Base-by-base conservation (phyloP, 2,888 invertebrate species). In the Diadromus collaris region DNA sequence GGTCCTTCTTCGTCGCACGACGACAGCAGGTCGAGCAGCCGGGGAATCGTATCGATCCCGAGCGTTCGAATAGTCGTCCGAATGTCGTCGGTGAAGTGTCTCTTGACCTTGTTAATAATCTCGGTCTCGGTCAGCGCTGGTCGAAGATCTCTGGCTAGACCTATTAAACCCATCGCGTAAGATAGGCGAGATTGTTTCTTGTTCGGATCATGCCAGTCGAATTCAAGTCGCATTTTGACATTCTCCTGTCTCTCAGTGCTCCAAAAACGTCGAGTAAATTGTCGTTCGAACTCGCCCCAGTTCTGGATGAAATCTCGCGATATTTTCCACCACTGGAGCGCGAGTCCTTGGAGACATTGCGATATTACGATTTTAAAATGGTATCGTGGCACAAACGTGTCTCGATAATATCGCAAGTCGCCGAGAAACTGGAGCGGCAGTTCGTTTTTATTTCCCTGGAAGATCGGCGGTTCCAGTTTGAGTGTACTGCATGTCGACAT, bases 291-390 rank as follows among this genome's bases (percentile, higher is more conserved):
- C 4, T 51, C 27, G 5, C 41, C 41, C 71, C 71, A 72, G 16
- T 72, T 16, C 3, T 10, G 13, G 1, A 63, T 72, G 1, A 1
- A 2, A 1, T 63, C 54, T 0, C 51, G 63, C 1, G 51, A 10
- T 0, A 72, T 63, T 4, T 54, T 63, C 71, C 71, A 72, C 71
- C 71, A 72, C 6, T 32, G 32, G 1, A 32, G 5, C 1, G 32
- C 32, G 2, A 32, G 32, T 1, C 32, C 32, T 32, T 32, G 32
- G 5, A 32, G 6, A 4, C 32, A 32, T 6, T 32, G 32, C 32
- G 32, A 2, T 2, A 32, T 4, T 1, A 32, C 32, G 5, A 32
- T 32, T 5, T 32, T 32, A 5, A 32, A 32, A 6, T 32, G 32
- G 32, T 32, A 32, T 32, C 32, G 32, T 4, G 32, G 32, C 5